These are phyloP conservation scores for Pyrrhosoma nymphula DNA, from an alignment of 2,888 invertebrate species.

Conservation along the genomic window DNA sequence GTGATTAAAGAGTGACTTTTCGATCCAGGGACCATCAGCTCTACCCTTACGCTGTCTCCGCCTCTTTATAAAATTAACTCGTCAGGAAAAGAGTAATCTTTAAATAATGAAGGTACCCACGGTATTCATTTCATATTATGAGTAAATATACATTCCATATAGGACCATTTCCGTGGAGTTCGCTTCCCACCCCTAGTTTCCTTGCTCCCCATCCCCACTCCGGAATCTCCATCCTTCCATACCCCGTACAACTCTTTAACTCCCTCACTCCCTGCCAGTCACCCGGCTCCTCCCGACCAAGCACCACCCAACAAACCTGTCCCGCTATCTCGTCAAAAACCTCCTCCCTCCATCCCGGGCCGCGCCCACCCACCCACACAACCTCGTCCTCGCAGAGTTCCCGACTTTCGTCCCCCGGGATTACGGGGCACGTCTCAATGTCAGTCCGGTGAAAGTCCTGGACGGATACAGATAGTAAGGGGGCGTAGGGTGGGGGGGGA, in stretches of 20 bases:
- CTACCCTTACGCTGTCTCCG: no score
- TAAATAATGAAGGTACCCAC: no score
- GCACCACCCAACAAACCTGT: not conserved
- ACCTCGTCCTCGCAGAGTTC: not conserved
- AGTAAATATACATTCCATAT: no score
- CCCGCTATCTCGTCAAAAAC: constrained; percentile 19
- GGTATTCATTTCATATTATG: no score
- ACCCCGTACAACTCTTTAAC: not conserved
- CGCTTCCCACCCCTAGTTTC: not conserved
- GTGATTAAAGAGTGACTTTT: no score
- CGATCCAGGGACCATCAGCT: no score
- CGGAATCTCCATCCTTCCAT: not conserved
- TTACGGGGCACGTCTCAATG: constrained; percentile 28
- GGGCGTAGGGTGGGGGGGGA: not conserved
- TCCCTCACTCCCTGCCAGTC: not conserved
- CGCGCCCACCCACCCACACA: not conserved
- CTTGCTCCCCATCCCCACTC: not conserved
- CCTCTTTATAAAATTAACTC: no score
- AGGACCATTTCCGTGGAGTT: no score
- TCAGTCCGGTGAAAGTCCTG: constrained; percentile 55
- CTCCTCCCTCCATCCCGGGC: no score
- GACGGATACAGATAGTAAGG: constrained; percentile 4
- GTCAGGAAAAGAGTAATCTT: no score
- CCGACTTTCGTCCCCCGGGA: not conserved
- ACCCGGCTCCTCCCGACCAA: not conserved